Percentiles rank a stretch among this genome's conserved stretches.
Conservation (phyloP, 1,140 invertebrate species). For the Nephila pilipes region DNA sequence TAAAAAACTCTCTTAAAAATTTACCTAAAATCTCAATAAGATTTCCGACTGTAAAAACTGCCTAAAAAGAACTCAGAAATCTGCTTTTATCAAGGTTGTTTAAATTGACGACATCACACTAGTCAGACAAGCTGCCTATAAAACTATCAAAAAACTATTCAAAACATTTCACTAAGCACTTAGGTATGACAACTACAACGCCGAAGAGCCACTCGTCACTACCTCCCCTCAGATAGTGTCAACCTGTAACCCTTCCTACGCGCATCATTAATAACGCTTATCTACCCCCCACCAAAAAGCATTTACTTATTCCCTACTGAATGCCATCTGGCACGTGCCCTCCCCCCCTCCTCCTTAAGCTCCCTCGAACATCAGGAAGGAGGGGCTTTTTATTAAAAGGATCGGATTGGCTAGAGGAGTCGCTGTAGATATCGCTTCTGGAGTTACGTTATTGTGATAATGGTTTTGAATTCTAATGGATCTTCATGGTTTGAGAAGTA, state of each 20-base stretch:
- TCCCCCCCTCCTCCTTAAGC: neutral
- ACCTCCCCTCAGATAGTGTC: neutral
- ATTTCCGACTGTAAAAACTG: too few relatives aligned
- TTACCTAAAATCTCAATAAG: too few relatives aligned
- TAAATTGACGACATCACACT: too few relatives aligned
- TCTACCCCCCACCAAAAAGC: neutral
- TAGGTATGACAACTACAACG: neutral
- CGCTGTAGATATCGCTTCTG: slow-evolving; percentile 26
- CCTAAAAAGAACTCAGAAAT: too few relatives aligned
- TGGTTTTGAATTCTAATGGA: slow-evolving; percentile 58
- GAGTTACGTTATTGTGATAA: slow-evolving; percentile 25
- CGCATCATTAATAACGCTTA: slow-evolving; percentile 66
- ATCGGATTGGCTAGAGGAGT: slow-evolving; percentile 41
- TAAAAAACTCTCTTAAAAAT: too few relatives aligned
- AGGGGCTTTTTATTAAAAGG: slow-evolving; percentile 69
- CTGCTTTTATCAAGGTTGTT: too few relatives aligned
- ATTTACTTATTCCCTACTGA: slow-evolving; percentile 60
- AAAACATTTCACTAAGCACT: neutral
- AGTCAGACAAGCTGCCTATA: neutral
- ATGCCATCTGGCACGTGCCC: slow-evolving; percentile 68
- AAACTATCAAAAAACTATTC: neutral
- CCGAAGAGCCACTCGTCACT: neutral
- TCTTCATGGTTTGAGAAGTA: neutral
- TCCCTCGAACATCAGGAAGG: neutral
- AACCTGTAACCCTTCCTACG: slow-evolving; percentile 61